phyloP scores from a whole-genome alignment of 2,113 vertebrate species.

The Sinocyclocheilus grahami region DNA sequence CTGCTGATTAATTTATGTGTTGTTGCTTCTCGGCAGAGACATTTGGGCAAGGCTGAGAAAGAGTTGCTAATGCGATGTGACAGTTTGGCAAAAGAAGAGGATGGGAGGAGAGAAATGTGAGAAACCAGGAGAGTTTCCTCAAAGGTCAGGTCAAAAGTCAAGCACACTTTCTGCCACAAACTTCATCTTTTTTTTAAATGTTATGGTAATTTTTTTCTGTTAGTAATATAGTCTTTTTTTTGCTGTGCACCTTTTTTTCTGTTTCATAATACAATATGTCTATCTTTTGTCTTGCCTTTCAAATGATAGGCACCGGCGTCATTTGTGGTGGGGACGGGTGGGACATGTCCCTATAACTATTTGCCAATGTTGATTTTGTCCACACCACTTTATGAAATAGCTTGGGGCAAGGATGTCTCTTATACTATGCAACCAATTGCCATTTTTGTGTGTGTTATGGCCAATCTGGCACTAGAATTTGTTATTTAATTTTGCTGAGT shows the following conservation, averaged over 20 bases:
- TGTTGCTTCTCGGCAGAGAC: constrained; percentile 26
- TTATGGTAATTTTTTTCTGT: background rate
- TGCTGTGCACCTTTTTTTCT: background rate
- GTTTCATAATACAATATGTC: background rate
- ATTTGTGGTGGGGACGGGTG: background rate
- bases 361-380: background rate
- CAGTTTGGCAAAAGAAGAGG: constrained; percentile 8
- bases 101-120: background rate
- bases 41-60: constrained; percentile 24
- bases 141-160: constrained; percentile 27
- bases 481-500: background rate
- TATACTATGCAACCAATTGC: background rate
- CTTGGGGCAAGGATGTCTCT: background rate
- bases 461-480: background rate
- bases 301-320: background rate
- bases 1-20: constrained; percentile 55
- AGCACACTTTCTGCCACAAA: background rate
- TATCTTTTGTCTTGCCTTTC: background rate
- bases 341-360: background rate
- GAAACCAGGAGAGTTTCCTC: constrained; percentile 10
- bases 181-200: background rate
- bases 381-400: background rate
- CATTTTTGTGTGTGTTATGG: background rate
- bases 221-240: background rate
- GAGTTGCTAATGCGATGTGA: constrained; percentile 40